Base-by-base conservation (phyloP, 2,113 vertebrate species). In the Oryctolagus cuniculus region DNA sequence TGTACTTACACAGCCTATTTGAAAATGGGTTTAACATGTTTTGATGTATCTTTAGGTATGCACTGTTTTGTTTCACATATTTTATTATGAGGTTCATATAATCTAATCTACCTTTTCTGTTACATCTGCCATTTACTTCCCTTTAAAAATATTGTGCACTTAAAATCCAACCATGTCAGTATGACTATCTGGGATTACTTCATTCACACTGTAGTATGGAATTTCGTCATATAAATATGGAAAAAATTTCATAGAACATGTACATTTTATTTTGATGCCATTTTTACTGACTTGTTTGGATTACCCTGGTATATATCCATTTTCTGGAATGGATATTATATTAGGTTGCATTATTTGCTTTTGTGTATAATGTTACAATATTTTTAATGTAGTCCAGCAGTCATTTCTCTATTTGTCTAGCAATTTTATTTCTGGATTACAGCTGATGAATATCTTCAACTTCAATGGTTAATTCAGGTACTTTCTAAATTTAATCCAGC, bases 181-280 rank as follows among this genome's bases (percentile, higher is more conserved):
- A 66, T 69, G 22, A 36, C 34, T n/a, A 12, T 81, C 36, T 94
- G 15, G 89, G 86, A 91, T 91, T 87, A 82, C 89, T 69, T 91
- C 55, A 93, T 49, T 75, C 16, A 38, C 3, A 84, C 3, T 51
- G 16, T 24, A 82, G 0, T 79, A 81, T 19, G 58, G 17, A 91
- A 91, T 75, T 89, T 1, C 12, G 63, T n/a, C 82, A 51, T 70
- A 78, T 77, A 25, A 86, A 8, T 78, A 69, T 29, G 74, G 55
- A 4, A 58, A 58, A 16, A 58, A 17, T 12, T 58, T 58, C 55
- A 58, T 58, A 15, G 55, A 58, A 58, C 12, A 58, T 17, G 17
- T 5, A 58, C 12, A 17, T 58, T 17, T 17, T 58, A 58, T 58
- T 58, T 58, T 15, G 17, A 58, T 58, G 2, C 12, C 55, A 58